phyloP scores from a whole-genome alignment of 2,113 vertebrate genomes.

The Fulmarus glacialis region DNA sequence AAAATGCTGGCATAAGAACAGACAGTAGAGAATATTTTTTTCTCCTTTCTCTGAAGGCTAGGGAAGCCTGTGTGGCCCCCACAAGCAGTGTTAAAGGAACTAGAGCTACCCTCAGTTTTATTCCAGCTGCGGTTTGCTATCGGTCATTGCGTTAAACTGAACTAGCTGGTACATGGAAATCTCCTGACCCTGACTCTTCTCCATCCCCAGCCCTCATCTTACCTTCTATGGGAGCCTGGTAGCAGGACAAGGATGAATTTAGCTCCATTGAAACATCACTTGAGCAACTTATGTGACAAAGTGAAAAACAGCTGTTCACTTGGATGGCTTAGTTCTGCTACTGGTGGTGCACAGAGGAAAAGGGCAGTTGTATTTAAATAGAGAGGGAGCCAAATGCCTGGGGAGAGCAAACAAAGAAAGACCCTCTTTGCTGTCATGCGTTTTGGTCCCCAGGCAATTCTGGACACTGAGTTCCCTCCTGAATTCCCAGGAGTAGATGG shows the following conservation, averaged over 20 bases:
- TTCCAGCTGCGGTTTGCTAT: neutral
- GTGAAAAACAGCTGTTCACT: neutral
- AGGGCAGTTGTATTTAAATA: neutral
- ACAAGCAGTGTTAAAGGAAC: neutral
- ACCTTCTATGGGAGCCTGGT: neutral
- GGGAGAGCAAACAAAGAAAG: neutral
- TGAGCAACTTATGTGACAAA: neutral
- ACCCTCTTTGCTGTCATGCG: neutral
- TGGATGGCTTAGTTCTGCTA: neutral
- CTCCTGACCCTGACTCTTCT: neutral
- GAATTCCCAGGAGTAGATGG: neutral
- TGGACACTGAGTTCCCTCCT: neutral
- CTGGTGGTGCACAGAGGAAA: neutral
- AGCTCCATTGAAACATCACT: neutral
- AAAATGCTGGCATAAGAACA: slow-evolving; percentile 11
- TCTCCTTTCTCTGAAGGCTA: neutral
- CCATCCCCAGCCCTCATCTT: neutral
- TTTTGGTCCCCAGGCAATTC: neutral
- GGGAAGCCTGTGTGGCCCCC: neutral
- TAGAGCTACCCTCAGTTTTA: neutral
- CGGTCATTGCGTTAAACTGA: neutral
- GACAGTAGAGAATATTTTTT: neutral
- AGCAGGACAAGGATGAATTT: neutral
- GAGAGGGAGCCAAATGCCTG: neutral
- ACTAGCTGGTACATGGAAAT: neutral